Evolutionary conservation across 2,888 invertebrate species (phyloP), one percentile per base, ranked within the genome.

Genomic region (Ophion costatus): DNA sequence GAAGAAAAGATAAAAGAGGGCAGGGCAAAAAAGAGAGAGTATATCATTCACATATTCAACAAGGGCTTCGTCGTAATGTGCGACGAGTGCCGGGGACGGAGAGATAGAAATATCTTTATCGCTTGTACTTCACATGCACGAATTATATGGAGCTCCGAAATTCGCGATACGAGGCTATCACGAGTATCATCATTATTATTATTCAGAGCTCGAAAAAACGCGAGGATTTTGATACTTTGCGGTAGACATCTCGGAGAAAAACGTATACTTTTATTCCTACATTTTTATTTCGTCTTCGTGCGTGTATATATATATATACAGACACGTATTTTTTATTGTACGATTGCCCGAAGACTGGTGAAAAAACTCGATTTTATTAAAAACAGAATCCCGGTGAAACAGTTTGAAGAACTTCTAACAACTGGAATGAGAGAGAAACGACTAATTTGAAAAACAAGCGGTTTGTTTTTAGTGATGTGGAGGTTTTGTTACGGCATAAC

Each of bases 31-130:
- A 24, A 67, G 22, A 77, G 61, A 33, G 51, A 77, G 51, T 71
- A 76, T 38, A 42, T 61, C n/a, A 7, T 63, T 56, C 66, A 22
- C 57, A 57, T 79, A 75, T 70, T 45, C 24, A 70, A 42, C 69
- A 66, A 78, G 77, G 22, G 20, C 51, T 81, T 74, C 71, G 24
- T 66, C 71, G 66, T 51, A 38, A 69, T 42, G 24, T 29, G 29
- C 22, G 51, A 29, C 38, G 64, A 29, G 38, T 29, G 56, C 63
- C 45, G 24, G 69, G n/a, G 20, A 66, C n/a, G 5, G 33, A 2
- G 33, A 42, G 64, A 64, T 24, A 56, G 20, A 76, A 59, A 80
- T 79, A 85, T 82, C 81, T 75, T 84, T 84, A 79, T 84, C 81
- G 29, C 33, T 45, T 75, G 75, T 75, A 82, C 79, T 75, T 66